Conservation (phyloP, 2,797 vertebrate genomes). For the Semaprochilodus insignis region DNA sequence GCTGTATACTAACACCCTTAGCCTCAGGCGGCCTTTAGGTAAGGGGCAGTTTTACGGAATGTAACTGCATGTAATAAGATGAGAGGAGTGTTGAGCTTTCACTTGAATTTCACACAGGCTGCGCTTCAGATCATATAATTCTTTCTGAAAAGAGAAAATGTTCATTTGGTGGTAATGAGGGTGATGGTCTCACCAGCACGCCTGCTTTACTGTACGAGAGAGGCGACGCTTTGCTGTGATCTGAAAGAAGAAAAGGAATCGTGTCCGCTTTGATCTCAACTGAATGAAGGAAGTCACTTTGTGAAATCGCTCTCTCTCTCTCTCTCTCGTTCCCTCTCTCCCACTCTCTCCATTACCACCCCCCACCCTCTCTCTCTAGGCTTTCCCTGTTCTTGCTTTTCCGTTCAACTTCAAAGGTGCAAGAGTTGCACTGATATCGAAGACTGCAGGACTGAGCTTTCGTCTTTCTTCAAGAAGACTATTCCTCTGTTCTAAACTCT, state of each 20-base stretch:
- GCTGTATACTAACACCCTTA: neutral
- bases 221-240: constrained; percentile 43
- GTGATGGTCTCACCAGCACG: constrained; percentile 16
- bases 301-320: constrained; percentile 35
- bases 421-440: constrained; percentile 13
- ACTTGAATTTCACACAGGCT: neutral
- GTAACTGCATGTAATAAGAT: neutral
- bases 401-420: constrained; percentile 25
- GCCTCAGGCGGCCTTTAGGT: neutral
- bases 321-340: constrained; percentile 12
- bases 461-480: neutral
- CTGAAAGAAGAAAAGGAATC: constrained; percentile 48
- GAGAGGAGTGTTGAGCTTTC: neutral
- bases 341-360: neutral
- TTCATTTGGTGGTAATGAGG: constrained; percentile 24
- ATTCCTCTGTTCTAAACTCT: neutral
- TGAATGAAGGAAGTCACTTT: constrained; percentile 38
- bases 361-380: neutral
- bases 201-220: constrained; percentile 11
- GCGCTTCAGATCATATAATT: neutral
- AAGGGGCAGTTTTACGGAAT: neutral
- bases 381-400: constrained; percentile 14
- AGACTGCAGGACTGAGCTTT: neutral
- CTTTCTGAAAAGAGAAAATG: constrained; percentile 26
- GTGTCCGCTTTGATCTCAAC: constrained; percentile 47